Evolutionary conservation across 2,797 vertebrate species (phyloP), one percentile per base, ranked within the genome.

Genomic region (Eulemur coronatus): DNA sequence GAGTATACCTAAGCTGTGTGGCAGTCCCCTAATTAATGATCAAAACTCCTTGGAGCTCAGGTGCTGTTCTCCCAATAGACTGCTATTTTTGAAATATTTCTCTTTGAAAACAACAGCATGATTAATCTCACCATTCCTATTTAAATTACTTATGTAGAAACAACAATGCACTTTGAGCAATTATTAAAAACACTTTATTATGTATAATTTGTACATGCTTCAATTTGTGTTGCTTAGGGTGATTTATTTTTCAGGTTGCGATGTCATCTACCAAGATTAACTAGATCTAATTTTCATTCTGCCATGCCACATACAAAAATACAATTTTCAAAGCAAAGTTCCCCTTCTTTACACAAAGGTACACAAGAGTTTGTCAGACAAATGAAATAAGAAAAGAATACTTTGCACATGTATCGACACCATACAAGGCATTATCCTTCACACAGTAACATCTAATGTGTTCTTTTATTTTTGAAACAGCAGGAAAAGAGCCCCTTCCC

Each of bases 241-340:
- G 57, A 75, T 93, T 95, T 90, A 11, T 90, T 95, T 96, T 97
- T 76, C 43, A 72, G 90, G 61, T 73, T 92, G 82, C 84, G 85
- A 92, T 65, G 84, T 97, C 85, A 87, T 80, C 70, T 94, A 93
- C 90, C 59, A 63, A 85, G 59, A 81, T 81, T 96, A 69, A 88
- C 89, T 85, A 95, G 85, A 94, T 86, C 89, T 98, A 96, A 95
- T 96, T 96, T 96, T 96, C 72, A 93, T 93, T 57, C 94, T 84
- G 86, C 73, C 79, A 91, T 61, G 88, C 95, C 96, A 98, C 97
- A 97, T 97, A 98, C 73, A 98, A 98, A 98, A 98, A 98, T 97
- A 97, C 96, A 94, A 48, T 97, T 97, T 97, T 93, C 85, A 96
- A 97, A 98, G 93, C 38, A 52, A 97, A 97, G 43, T 94, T 95